A percentile compares a stretch with the other conserved stretches of the same genome.
phyloP scores from a whole-genome alignment of 2,888 invertebrate species.

The Pyrrhia umbra region DNA sequence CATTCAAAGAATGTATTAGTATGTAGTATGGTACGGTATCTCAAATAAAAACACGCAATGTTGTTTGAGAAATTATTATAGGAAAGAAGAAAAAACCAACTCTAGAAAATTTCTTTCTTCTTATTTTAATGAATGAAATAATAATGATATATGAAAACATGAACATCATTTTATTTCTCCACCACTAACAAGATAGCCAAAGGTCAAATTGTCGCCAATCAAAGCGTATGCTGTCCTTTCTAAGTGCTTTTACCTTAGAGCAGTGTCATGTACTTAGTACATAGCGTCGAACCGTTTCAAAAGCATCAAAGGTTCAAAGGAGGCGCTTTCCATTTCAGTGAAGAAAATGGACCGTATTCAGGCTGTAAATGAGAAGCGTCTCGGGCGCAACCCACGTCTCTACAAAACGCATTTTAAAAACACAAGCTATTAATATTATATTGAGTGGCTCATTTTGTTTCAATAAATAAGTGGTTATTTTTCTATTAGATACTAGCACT shows the following conservation, averaged over 20 bases:
- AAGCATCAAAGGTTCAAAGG: constrained; percentile 82
- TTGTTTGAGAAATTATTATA: not conserved
- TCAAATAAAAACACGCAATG: constrained; percentile 6
- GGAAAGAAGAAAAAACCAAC: not conserved
- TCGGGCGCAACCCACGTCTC: constrained; percentile 47
- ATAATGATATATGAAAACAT: not conserved
- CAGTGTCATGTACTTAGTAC: constrained; percentile 43
- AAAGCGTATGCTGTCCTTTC: constrained; percentile 34
- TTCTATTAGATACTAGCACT: not conserved
- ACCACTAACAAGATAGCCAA: constrained; percentile 22
- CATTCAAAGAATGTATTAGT: constrained; percentile 51
- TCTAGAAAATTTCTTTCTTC: not conserved
- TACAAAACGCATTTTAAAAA: constrained; percentile 34
- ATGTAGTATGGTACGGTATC: constrained; percentile 6
- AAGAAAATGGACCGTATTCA: constrained; percentile 84
- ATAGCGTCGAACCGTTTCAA: constrained; percentile 61
- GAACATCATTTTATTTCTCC: constrained; percentile 11
- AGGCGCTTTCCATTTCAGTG: constrained; percentile 75
- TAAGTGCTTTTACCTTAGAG: constrained; percentile 44
- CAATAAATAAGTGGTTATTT: not conserved
- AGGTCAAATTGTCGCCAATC: constrained; percentile 44
- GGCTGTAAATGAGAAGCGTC: constrained; percentile 81
- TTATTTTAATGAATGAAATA: not conserved
- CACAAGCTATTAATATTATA: constrained; percentile 41
- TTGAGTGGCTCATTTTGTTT: not conserved